These are phyloP conservation scores for Megamerina dolium DNA, from an alignment of 2,888 invertebrate species.

Conservation along the genomic window DNA sequence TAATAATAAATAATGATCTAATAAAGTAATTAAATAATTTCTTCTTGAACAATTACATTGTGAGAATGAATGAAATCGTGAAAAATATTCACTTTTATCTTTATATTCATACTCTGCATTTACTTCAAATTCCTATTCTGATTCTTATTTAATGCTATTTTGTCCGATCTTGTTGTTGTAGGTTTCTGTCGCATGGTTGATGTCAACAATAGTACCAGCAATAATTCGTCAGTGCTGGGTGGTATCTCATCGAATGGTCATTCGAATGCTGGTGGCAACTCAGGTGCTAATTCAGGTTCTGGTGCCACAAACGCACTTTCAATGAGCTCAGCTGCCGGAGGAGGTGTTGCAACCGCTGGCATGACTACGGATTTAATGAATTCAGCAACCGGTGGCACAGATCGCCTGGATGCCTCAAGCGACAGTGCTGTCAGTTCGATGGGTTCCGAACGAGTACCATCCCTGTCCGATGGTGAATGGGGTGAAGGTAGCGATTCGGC, in stretches of 20 bases:
- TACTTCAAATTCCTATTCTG: no score
- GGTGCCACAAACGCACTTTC: constrained; percentile 17
- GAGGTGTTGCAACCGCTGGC: constrained; percentile 33
- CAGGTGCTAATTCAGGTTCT: constrained; percentile 21
- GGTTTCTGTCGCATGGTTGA: constrained; percentile 86
- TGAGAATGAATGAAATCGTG: no score
- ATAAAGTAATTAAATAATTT: no score
- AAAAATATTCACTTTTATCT: no score
- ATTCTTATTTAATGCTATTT: no score
- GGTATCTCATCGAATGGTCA: constrained; percentile 33
- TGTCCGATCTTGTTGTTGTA: no score
- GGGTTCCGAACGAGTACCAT: constrained; percentile 85
- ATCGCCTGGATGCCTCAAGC: constrained; percentile 77
- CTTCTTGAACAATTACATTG: no score
- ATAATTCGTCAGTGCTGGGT: constrained; percentile 46
- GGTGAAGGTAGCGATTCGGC: constrained; percentile 85
- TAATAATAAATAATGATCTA: no score
- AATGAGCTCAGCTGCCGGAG: constrained; percentile 24
- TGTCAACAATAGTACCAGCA: constrained; percentile 45
- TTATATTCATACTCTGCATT: no score
- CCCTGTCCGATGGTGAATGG: constrained; percentile 85
- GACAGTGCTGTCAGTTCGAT: constrained; percentile 90
- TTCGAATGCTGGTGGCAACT: constrained; percentile 28
- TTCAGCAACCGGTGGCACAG: constrained; percentile 44
- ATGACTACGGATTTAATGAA: constrained; percentile 39